These are phyloP conservation scores for Pygocentrus nattereri DNA, from an alignment of 2,797 vertebrate species.

Conservation along the genomic window DNA sequence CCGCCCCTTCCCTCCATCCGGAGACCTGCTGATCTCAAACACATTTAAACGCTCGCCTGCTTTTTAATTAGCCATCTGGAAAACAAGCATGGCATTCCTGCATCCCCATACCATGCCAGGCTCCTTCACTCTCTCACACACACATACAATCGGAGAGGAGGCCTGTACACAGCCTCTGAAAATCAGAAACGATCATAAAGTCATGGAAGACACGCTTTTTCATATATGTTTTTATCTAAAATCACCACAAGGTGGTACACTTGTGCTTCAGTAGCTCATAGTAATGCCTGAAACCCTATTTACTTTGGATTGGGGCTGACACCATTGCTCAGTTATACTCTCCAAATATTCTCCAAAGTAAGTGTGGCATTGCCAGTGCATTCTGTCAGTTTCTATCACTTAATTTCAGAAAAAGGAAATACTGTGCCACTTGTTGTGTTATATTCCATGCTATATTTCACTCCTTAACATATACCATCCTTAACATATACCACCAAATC, in stretches of 20 bases:
- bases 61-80: slow-evolving; percentile 83
- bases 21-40: slow-evolving; percentile 82
- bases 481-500: no score
- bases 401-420: no score
- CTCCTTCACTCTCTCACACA: slow-evolving; percentile 36
- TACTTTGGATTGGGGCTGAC: no score
- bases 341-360: no score
- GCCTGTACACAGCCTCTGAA: not conserved
- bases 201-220: not conserved
- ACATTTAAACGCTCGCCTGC: slow-evolving; percentile 77
- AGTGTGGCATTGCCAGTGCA: no score
- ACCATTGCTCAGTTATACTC: no score
- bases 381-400: no score
- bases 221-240: not conserved
- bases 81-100: slow-evolving; percentile 80
- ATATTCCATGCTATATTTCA: no score
- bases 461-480: no score
- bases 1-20: slow-evolving; percentile 74
- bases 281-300: not conserved
- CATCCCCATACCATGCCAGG: slow-evolving; percentile 58
- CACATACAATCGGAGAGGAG: slow-evolving; percentile 26
- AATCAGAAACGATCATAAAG: not conserved
- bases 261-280: slow-evolving; percentile 6
- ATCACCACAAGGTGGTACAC: slow-evolving; percentile 45
- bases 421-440: no score